Percentiles rank a stretch among this genome's conserved stretches.
Conservation (phyloP, 1,140 invertebrate species). For the Epicauta chinensis region DNA sequence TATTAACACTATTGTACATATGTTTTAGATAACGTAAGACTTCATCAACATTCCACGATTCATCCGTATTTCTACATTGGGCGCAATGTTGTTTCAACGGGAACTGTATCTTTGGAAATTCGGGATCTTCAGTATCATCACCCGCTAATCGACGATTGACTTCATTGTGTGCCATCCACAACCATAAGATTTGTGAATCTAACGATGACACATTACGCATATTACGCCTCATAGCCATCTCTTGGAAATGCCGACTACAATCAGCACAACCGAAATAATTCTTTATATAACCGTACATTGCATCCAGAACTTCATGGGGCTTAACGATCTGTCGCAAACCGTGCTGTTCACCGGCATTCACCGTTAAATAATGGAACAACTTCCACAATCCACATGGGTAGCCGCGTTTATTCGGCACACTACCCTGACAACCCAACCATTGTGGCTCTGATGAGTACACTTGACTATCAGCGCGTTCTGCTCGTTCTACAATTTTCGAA, state of each 20-base stretch:
- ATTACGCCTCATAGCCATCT: slow-evolving; percentile 65
- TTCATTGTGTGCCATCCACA: slow-evolving; percentile 93
- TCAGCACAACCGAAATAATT: slow-evolving; percentile 92
- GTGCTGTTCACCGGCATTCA: slow-evolving; percentile 58
- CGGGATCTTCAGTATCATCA: slow-evolving; percentile 85
- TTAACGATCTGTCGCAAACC: slow-evolving; percentile 44
- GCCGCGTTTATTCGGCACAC: slow-evolving; percentile 65
- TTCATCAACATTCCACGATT: slow-evolving; percentile 61
- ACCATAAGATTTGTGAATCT: slow-evolving; percentile 80
- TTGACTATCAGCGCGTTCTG: slow-evolving; percentile 47
- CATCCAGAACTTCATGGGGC: slow-evolving; percentile 62
- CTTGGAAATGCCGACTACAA: slow-evolving; percentile 81
- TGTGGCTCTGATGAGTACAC: slow-evolving; percentile 53
- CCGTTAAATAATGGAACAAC: slow-evolving; percentile 88
- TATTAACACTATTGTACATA: slow-evolving; percentile 55
- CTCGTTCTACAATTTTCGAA: slow-evolving; percentile 45
- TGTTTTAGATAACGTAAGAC: slow-evolving; percentile 70
- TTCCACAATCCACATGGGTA: slow-evolving; percentile 96
- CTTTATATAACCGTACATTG: slow-evolving; percentile 84
- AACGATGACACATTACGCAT: slow-evolving; percentile 60
- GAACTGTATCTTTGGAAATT: slow-evolving; percentile 86
- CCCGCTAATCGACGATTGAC: slow-evolving; percentile 83
- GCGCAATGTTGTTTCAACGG: slow-evolving; percentile 65
- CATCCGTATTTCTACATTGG: slow-evolving; percentile 55
- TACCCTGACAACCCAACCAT: slow-evolving; percentile 83